Percentiles rank a stretch among this genome's conserved stretches.
Evolutionary conservation across 1,140 invertebrate genomes (phyloP).

Genomic region (Drosophila truncata): DNA sequence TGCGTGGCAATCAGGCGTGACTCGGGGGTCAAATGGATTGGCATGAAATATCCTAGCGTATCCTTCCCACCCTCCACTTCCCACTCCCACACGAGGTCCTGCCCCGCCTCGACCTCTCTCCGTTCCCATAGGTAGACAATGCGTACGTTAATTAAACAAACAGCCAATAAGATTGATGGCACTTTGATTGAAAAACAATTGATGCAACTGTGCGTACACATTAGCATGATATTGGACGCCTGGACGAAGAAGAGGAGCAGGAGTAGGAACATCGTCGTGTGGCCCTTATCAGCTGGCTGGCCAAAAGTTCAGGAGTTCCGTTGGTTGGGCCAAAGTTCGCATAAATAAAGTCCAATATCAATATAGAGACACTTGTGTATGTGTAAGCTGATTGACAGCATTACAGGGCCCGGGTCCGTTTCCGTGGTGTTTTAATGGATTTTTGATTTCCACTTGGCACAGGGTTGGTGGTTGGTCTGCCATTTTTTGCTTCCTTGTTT

Average conservation of each 20-base stretch:
- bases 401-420: slow-evolving; percentile 48
- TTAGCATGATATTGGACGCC: slow-evolving; percentile 80
- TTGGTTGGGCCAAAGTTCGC: slow-evolving; percentile 65
- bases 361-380: slow-evolving; percentile 59
- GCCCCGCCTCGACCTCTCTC: background rate
- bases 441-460: slow-evolving; percentile 72
- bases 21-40: slow-evolving; percentile 73
- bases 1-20: slow-evolving; percentile 70
- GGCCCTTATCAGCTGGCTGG: slow-evolving; percentile 72
- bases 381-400: slow-evolving; percentile 75
- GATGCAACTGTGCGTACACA: slow-evolving; percentile 80
- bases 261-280: slow-evolving; percentile 46
- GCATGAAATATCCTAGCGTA: slow-evolving; percentile 59
- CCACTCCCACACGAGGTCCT: background rate
- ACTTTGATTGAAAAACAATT: slow-evolving; percentile 84
- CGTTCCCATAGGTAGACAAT: slow-evolving; percentile 48
- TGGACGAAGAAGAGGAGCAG: slow-evolving; percentile 25
- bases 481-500: slow-evolving; percentile 57
- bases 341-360: slow-evolving; percentile 80
- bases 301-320: slow-evolving; percentile 63
- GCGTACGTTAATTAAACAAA: slow-evolving; percentile 81
- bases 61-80: background rate
- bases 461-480: slow-evolving; percentile 44
- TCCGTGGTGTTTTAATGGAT: slow-evolving; percentile 78
- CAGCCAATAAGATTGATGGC: slow-evolving; percentile 81